These are phyloP conservation scores for Ciconia stormi DNA, from an alignment of 2,113 vertebrate genomes.

Conservation along the genomic window DNA sequence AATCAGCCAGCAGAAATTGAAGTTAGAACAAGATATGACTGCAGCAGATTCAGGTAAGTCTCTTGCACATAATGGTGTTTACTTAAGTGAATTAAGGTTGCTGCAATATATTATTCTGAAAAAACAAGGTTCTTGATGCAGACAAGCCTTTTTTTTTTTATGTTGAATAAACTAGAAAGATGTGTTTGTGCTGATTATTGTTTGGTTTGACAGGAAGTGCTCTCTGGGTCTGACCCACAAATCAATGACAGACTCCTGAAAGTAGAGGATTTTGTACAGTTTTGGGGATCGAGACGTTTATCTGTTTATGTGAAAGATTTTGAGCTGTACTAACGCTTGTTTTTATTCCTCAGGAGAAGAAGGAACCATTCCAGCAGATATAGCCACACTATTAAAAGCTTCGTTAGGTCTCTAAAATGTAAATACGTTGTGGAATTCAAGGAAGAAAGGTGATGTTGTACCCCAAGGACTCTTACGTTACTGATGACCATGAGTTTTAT, in stretches of 20 bases:
- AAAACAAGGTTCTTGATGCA: not conserved
- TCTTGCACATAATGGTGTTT: not conserved
- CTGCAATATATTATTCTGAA: not conserved
- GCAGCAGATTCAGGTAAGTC: constrained; percentile 84
- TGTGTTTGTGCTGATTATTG: not conserved
- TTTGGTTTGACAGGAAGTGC: not conserved
- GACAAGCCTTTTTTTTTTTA: not conserved
- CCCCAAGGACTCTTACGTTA: constrained; percentile 63
- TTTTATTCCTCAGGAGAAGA: constrained; percentile 79
- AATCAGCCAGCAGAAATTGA: constrained; percentile 90
- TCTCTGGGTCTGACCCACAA: not conserved
- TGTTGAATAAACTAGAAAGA: not conserved
- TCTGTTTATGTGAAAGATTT: not conserved
- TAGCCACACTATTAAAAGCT: constrained; percentile 92
- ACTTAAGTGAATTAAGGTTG: not conserved
- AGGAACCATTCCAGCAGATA: constrained; percentile 87
- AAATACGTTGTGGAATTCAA: not conserved
- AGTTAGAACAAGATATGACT: constrained; percentile 95
- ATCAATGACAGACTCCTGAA: not conserved
- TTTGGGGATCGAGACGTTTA: not conserved
- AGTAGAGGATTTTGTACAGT: not conserved
- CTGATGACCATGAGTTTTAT: constrained; percentile 62
- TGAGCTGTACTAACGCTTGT: not conserved
- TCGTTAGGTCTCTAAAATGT: constrained; percentile 88
- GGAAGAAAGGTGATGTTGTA: constrained; percentile 48